A percentile compares a stretch with the other conserved stretches of the same genome.
Evolutionary conservation across 2,113 vertebrate genomes (phyloP).

Genomic region (Psilopogon haemacephalus): DNA sequence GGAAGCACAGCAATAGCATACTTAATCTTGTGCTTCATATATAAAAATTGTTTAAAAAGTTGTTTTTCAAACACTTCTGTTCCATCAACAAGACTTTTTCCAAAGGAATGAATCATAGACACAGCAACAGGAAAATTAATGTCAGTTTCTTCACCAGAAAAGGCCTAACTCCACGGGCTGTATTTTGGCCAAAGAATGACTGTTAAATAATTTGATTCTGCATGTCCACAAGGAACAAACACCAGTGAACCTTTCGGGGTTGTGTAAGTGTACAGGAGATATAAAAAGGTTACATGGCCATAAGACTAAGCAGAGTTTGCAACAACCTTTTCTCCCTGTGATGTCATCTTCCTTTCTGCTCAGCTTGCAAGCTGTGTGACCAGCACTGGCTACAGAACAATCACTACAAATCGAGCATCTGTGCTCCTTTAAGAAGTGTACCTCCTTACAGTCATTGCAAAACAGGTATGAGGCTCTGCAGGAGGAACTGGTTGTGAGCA

Average conservation of each 20-base stretch:
- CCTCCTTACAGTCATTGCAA: too few relatives aligned
- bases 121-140: background rate
- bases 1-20: background rate
- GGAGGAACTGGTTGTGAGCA: too few relatives aligned
- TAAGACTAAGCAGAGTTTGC: background rate
- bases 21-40: background rate
- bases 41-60: background rate
- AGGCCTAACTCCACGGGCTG: background rate
- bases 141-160: background rate
- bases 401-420: too few relatives aligned
- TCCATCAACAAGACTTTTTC: background rate
- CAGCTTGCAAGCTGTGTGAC: too few relatives aligned
- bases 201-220: background rate
- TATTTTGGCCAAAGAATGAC: background rate
- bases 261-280: background rate
- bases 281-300: background rate
- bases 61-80: background rate
- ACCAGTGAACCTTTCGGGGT: background rate
- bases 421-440: too few relatives aligned
- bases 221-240: accelerated
- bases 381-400: too few relatives aligned
- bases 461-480: too few relatives aligned
- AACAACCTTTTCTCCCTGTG: background rate
- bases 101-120: background rate
- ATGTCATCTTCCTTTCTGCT: too few relatives aligned